These are phyloP conservation scores for Dryadula phaetusa DNA, from an alignment of 2,888 invertebrate species.

Conservation along the genomic window DNA sequence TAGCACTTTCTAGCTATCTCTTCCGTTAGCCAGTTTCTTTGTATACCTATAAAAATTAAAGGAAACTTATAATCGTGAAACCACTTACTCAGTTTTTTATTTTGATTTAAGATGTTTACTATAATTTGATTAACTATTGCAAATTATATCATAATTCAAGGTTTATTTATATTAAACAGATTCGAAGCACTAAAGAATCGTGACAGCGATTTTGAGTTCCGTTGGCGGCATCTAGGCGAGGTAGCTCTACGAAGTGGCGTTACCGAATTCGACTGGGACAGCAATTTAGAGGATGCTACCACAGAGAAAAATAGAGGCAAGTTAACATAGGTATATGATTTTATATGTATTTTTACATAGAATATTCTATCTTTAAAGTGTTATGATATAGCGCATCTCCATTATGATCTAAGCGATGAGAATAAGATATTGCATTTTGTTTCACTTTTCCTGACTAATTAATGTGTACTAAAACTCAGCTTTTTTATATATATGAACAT, in stretches of 20 bases:
- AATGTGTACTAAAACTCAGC: too few species aligned
- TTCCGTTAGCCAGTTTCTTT: background rate
- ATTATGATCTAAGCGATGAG: background rate
- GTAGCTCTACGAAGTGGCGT: slow-evolving; percentile 89
- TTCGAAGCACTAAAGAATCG: slow-evolving; percentile 92
- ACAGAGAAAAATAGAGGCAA: slow-evolving; percentile 78
- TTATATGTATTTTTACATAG: background rate
- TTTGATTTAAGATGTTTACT: too few species aligned
- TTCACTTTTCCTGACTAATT: too few species aligned
- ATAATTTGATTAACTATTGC: too few species aligned
- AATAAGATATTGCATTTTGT: background rate
- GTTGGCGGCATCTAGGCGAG: slow-evolving; percentile 93
- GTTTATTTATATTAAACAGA: slow-evolving; percentile 78
- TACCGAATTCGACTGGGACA: slow-evolving; percentile 95
- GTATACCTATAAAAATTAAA: too few species aligned
- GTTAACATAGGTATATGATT: slow-evolving; percentile 51
- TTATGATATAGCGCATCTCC: background rate
- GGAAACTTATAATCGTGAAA: too few species aligned
- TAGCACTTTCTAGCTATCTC: background rate
- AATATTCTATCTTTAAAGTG: slow-evolving; percentile 6
- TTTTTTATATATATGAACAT: too few species aligned
- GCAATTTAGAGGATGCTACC: slow-evolving; percentile 89
- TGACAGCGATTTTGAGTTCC: slow-evolving; percentile 91
- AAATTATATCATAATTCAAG: too few species aligned
- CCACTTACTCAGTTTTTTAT: too few species aligned